A percentile compares a stretch with the other conserved stretches of the same genome.
Evolutionary conservation across 2,113 vertebrate genomes (phyloP).

Genomic region (Spea bombifrons): DNA sequence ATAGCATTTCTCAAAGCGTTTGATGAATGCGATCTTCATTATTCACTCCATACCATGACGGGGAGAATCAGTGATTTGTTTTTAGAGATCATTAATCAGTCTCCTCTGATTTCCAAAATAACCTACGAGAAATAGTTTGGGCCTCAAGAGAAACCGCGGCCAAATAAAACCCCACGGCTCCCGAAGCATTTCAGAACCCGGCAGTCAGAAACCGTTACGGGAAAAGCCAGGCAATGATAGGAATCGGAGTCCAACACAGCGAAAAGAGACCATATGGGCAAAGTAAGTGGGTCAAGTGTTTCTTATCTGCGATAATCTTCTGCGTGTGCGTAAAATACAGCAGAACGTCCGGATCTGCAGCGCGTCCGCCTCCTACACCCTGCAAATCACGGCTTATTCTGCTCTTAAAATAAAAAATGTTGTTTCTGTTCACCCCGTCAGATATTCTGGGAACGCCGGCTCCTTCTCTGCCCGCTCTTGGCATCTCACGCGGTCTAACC

Average conservation of each 20-base stretch:
- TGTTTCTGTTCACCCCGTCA: too few species aligned
- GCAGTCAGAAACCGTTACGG: not conserved
- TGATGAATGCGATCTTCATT: not conserved
- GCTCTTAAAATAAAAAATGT: not conserved
- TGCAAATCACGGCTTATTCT: not conserved
- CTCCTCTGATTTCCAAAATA: not conserved
- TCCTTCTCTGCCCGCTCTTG: too few species aligned
- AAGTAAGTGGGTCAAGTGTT: constrained; percentile 26
- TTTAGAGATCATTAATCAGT: not conserved
- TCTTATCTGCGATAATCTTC: constrained; percentile 6
- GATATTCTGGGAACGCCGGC: not conserved
- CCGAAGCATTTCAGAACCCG: not conserved
- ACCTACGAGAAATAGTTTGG: not conserved
- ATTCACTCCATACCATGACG: constrained; percentile 16
- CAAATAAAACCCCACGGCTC: not conserved
- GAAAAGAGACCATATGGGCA: constrained; percentile 28
- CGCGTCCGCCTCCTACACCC: not conserved
- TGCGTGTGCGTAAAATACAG: accelerated
- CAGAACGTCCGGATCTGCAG: not conserved
- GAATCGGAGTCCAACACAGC: constrained; percentile 25
- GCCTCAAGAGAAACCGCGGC: not conserved
- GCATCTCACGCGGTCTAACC: not conserved
- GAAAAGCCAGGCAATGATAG: constrained; percentile 11
- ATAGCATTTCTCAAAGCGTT: not conserved
- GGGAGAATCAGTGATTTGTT: not conserved